Evolutionary conservation across 2,888 invertebrate genomes (phyloP), one percentile per base, ranked within the genome.

Genomic region (Epiblema foenella): DNA sequence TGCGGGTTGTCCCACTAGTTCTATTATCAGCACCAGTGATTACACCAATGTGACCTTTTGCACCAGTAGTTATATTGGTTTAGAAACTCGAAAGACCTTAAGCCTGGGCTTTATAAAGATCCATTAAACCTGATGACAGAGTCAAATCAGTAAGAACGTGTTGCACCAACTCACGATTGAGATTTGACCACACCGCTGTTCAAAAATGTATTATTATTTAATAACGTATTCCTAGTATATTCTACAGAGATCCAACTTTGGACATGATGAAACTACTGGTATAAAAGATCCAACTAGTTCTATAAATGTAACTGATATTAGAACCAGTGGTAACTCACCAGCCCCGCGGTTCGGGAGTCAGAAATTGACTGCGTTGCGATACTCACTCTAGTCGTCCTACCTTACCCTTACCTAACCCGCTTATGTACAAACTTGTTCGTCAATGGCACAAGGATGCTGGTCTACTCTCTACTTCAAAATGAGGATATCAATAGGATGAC

Each of bases 321-420:
- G 46, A n/a, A n/a, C 15, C 7, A 46, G 46, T n/a, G 46, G 46
- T 12, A n/a, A 46, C n/a, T n/a, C n/a, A 46, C 46, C 33, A 33
- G 2, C 33, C 46, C 46, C n/a, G 46, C 46, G 46, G 42, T 46
- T 46, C 42, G 52, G 33, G 52, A 5, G 60, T 54, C 52, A 79
- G 81, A 84, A 92, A 93, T 93, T 92, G 91, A 93, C 92, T 86
- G 89, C 85, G 89, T 90, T 89, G 81, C 86, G 24, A 46, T 62
- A 57, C 39, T 56, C 56, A 62, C 66, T 66, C 39, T 39, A 54
- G 56, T 29, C 42, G 51, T 54, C 46, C 59, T 65, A 60, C 33
- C n/a, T n/a, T n/a, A n/a, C n/a, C n/a, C 42, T 70, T 56, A 70
- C 17, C 42, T 56, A 60, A 1, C 69, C 66, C 80, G 79, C 75